Evolutionary conservation across 2,113 vertebrate species (phyloP), one percentile per base, ranked within the genome.

Genomic region (Campylomormyrus tamandua): DNA sequence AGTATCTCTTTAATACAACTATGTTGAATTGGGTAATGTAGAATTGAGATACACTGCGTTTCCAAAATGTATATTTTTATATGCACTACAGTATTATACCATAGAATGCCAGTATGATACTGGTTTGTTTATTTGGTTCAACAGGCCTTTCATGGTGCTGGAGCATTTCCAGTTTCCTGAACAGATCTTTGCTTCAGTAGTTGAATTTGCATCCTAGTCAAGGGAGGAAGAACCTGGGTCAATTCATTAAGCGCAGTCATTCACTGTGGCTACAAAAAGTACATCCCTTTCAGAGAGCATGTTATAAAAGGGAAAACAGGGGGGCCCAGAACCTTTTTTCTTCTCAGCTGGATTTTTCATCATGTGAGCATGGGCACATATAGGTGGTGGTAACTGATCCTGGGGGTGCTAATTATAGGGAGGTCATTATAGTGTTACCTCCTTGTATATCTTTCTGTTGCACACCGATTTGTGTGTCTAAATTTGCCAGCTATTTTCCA

Each of bases 311-410:
- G 83, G 10, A 84, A 48, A 84, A 84, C 9, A 2, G 17, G 42
- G 21, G 24, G 45, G 24, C 83, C 42, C 15, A 24, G 42, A 21
- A 84, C 42, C 21, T 24, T 88, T 42, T 49, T 74, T 39, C 70
- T 39, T 77, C 70, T 35, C 70, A 39, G 74, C 35, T 80, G 74
- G 35, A 80, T 80, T 56, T 62, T 62, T 83, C n/a, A 83, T 91
- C 88, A 49, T 52, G 24, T 62, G 87, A 80, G 87, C 74, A 80
- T 80, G 74, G 74, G 74, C 74, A 80, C 74, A 80, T 46, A 24
- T 39, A 45, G 87, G 88, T 83, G 89, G 89, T 88, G 91, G 92
- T 92, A 94, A 94, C 91, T 84, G 91, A 94, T 92, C 92, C 92
- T 90, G 88, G 90, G 53, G 91, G 85, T 87, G 89, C 93, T 93